Conservation (phyloP, 2,888 invertebrate species). For the Malthinus seriepunctatus region DNA sequence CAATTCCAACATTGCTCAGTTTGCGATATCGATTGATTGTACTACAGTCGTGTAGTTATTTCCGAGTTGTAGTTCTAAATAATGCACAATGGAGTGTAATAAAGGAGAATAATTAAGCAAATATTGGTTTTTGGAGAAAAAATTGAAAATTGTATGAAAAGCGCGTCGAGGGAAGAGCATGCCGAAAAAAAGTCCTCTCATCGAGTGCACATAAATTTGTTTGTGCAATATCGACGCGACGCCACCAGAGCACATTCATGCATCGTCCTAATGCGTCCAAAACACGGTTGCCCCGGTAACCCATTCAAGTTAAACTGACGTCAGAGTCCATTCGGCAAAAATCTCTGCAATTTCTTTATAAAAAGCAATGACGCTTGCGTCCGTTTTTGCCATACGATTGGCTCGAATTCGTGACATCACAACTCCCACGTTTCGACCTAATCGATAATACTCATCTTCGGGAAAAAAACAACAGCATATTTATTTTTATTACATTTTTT, state of each 20-base stretch:
- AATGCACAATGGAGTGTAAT: too few species aligned
- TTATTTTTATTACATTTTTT: conserved; percentile 4
- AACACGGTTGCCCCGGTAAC: conserved; percentile 45
- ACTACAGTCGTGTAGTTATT: too few species aligned
- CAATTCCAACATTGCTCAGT: too few species aligned
- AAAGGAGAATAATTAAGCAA: too few species aligned
- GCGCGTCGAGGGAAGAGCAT: conserved; percentile 2
- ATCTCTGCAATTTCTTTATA: conserved; percentile 42
- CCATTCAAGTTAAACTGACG: conserved; percentile 46
- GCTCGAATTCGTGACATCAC: conserved; percentile 40
- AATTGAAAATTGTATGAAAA: background rate
- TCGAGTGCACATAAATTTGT: conserved; percentile 16
- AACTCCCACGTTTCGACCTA: conserved; percentile 40
- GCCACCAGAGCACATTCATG: conserved; percentile 26
- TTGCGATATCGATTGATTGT: too few species aligned
- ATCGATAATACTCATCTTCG: conserved; percentile 39
- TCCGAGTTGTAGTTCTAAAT: too few species aligned
- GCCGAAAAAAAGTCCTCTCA: conserved; percentile 9
- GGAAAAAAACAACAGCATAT: conserved; percentile 3
- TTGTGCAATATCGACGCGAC: conserved; percentile 27
- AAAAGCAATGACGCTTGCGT: conserved; percentile 41
- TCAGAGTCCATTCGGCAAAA: conserved; percentile 45
- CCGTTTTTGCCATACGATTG: conserved; percentile 33
- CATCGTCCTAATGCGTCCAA: conserved; percentile 35
- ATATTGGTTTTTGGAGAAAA: background rate